phyloP scores from a whole-genome alignment of 2,113 vertebrate species.

The Hirundichthys speculiger region DNA sequence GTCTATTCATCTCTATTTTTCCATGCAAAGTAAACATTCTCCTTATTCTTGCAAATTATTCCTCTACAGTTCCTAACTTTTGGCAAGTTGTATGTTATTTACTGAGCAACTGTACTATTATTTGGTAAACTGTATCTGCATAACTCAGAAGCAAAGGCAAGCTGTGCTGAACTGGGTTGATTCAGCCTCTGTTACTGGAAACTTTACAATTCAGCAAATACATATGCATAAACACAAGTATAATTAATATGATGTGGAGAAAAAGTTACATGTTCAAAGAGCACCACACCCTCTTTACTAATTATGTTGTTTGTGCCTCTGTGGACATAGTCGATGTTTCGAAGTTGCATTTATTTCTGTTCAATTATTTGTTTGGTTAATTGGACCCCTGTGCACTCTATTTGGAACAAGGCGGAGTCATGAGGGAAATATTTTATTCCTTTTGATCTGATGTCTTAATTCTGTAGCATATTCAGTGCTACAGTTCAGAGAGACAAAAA shows the following conservation, averaged over 20 bases:
- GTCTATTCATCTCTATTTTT: slow-evolving; percentile 15
- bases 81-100: neutral
- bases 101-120: slow-evolving; percentile 11
- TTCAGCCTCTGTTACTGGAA: slow-evolving; percentile 47
- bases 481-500: slow-evolving; percentile 66
- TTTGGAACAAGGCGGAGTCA: slow-evolving; percentile 67
- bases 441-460: slow-evolving; percentile 79
- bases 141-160: slow-evolving; percentile 21
- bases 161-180: slow-evolving; percentile 32
- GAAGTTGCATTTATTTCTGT: slow-evolving; percentile 78
- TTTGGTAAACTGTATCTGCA: slow-evolving; percentile 2
- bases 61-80: too few relatives aligned
- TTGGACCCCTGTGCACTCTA: slow-evolving; percentile 72
- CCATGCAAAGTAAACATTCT: neutral
- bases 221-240: slow-evolving; percentile 64
- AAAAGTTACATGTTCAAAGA: slow-evolving; percentile 75
- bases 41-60: too few relatives aligned
- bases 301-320: slow-evolving; percentile 68
- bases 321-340: slow-evolving; percentile 61
- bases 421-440: slow-evolving; percentile 76
- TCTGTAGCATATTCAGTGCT: slow-evolving; percentile 68
- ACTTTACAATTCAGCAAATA: slow-evolving; percentile 59
- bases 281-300: slow-evolving; percentile 59
- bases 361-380: slow-evolving; percentile 80
- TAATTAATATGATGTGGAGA: slow-evolving; percentile 65